A percentile compares a stretch with the other conserved stretches of the same genome.
Evolutionary conservation across 2,888 invertebrate genomes (phyloP).

Genomic region (Polyommatus iphigenia): DNA sequence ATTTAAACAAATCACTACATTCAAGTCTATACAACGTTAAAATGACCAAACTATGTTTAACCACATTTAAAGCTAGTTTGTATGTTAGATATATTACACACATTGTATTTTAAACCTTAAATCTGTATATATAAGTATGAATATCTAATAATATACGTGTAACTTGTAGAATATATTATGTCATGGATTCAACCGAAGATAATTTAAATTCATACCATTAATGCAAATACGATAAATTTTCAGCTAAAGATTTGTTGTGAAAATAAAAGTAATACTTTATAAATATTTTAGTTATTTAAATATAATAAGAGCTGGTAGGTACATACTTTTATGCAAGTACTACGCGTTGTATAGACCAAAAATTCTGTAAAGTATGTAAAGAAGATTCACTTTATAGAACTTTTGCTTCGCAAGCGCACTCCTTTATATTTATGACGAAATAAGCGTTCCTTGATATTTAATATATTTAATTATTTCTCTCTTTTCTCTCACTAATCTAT

Average conservation of each 20-base stretch:
- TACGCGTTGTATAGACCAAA: background rate
- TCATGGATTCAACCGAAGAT: background rate
- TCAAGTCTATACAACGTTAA: conserved; percentile 27
- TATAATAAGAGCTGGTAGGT: background rate
- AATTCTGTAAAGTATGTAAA: background rate
- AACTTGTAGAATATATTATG: background rate
- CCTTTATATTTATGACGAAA: background rate
- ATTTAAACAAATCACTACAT: conserved; percentile 24
- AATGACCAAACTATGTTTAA: conserved; percentile 13
- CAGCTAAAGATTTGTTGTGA: background rate
- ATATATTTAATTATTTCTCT: background rate
- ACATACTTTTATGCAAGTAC: background rate
- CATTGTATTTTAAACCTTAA: conserved; percentile 3
- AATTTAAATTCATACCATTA: background rate
- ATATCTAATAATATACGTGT: conserved; percentile 6
- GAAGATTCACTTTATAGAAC: background rate
- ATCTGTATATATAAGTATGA: background rate
- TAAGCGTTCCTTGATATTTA: background rate
- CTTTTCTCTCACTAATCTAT: background rate
- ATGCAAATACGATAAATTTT: background rate
- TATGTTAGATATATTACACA: conserved; percentile 17
- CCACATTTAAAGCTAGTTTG: conserved; percentile 28
- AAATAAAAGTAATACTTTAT: background rate
- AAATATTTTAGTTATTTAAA: background rate
- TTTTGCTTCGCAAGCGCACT: background rate